phyloP scores from a whole-genome alignment of 2,888 invertebrate species.

The Heliconius sara region DNA sequence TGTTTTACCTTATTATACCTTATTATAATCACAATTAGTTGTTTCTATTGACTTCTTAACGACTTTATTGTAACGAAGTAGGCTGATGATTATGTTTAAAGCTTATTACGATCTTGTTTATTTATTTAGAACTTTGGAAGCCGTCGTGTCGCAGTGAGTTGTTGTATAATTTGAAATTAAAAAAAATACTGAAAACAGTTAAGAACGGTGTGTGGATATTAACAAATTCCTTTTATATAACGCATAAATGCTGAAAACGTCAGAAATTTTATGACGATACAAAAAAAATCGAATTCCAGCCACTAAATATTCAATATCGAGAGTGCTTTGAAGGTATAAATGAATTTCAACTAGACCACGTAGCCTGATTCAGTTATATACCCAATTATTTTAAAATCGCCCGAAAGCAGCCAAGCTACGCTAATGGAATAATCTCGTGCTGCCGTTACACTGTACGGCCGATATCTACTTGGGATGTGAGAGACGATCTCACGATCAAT shows the following conservation, averaged over 20 bases:
- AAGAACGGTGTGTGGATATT: background rate
- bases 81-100: background rate
- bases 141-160: rapidly evolving
- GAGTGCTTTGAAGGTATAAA: slow-evolving; percentile 26
- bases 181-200: background rate
- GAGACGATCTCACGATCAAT: background rate
- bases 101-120: background rate
- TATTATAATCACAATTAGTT: slow-evolving; percentile 14
- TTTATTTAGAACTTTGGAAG: background rate
- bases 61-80: background rate
- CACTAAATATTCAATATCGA: slow-evolving; percentile 19
- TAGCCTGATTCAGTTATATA: slow-evolving; percentile 57
- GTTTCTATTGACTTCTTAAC: slow-evolving; percentile 1
- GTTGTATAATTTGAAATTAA: background rate
- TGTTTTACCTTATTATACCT: background rate
- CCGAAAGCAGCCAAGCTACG: slow-evolving; percentile 50
- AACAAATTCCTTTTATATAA: background rate
- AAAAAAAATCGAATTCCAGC: background rate
- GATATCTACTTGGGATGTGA: slow-evolving; percentile 9
- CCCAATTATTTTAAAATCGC: slow-evolving; percentile 68
- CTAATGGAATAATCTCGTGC: slow-evolving; percentile 55
- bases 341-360: slow-evolving; percentile 31
- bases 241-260: background rate
- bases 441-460: slow-evolving; percentile 22
- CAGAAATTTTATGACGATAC: background rate